A percentile compares a stretch with the other conserved stretches of the same genome.
Conservation (phyloP, 2,113 vertebrate species). For the Epinephelus cyanopodus region DNA sequence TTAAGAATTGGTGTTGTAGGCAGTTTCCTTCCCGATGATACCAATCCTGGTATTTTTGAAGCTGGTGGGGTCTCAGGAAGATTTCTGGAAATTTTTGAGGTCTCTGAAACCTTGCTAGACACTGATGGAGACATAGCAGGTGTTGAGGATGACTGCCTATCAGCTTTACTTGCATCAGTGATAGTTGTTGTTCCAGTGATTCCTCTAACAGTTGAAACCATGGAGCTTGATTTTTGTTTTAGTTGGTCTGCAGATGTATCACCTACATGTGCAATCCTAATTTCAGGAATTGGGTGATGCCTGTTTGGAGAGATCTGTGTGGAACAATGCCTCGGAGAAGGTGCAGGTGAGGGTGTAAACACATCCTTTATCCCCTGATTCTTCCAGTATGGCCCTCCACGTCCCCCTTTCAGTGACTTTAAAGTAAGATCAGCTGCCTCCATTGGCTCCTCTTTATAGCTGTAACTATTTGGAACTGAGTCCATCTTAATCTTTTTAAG, state of each 20-base stretch:
- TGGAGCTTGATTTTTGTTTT: conserved; percentile 81
- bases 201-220: conserved; percentile 81
- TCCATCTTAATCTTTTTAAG: conserved; percentile 89
- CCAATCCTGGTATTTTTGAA: conserved; percentile 66
- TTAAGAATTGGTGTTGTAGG: conserved; percentile 42
- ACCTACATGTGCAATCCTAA: conserved; percentile 78
- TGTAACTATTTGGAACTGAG: conserved; percentile 73
- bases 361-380: conserved; percentile 70
- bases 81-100: conserved; percentile 43
- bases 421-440: conserved; percentile 87
- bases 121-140: conserved; percentile 31
- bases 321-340: conserved; percentile 66
- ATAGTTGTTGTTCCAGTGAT: conserved; percentile 79
- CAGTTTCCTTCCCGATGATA: conserved; percentile 56
- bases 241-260: conserved; percentile 65
- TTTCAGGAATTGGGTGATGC: conserved; percentile 72
- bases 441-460: conserved; percentile 72
- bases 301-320: conserved; percentile 50
- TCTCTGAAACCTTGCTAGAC: conserved; percentile 53
- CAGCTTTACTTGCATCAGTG: conserved; percentile 64
- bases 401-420: conserved; percentile 60
- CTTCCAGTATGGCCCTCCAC: conserved; percentile 83
- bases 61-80: conserved; percentile 46
- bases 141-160: conserved; percentile 27
- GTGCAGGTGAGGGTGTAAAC: conserved; percentile 33